phyloP scores from a whole-genome alignment of 2,113 vertebrate genomes.

The Sialia sialis region DNA sequence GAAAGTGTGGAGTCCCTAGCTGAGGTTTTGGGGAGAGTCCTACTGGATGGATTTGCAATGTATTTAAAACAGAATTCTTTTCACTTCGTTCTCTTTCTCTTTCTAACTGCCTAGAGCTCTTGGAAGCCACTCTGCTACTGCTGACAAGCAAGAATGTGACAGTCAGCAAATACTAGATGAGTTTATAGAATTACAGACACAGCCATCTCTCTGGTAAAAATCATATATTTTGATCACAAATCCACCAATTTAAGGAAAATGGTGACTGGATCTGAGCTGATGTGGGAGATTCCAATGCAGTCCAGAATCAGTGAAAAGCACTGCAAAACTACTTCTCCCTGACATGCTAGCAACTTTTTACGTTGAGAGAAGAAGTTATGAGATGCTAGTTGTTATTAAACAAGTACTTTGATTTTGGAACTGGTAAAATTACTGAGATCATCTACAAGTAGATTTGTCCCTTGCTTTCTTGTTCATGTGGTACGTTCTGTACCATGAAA shows the following conservation, averaged over 20 bases:
- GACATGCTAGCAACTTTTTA: neutral
- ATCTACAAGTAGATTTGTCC: neutral
- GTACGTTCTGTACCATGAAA: neutral
- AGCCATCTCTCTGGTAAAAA: neutral
- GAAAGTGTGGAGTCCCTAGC: neutral
- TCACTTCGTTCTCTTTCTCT: neutral
- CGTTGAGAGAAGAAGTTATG: neutral
- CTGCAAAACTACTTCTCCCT: neutral
- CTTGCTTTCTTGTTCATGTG: neutral
- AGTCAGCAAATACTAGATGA: neutral
- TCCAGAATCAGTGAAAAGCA: neutral
- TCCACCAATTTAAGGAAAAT: neutral
- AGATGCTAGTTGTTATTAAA: neutral
- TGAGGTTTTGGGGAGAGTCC: neutral
- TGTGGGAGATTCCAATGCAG: neutral
- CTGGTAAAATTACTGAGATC: neutral
- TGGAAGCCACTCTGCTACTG: neutral
- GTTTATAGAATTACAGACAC: neutral
- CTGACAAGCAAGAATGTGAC: neutral
- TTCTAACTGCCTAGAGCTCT: neutral
- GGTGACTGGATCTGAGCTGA: neutral
- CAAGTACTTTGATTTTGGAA: neutral
- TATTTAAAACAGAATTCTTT: neutral
- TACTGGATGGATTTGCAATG: neutral
- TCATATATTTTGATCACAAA: neutral